Base-by-base conservation (phyloP, 1,140 invertebrate species). In the Leptinotarsa lineolata region DNA sequence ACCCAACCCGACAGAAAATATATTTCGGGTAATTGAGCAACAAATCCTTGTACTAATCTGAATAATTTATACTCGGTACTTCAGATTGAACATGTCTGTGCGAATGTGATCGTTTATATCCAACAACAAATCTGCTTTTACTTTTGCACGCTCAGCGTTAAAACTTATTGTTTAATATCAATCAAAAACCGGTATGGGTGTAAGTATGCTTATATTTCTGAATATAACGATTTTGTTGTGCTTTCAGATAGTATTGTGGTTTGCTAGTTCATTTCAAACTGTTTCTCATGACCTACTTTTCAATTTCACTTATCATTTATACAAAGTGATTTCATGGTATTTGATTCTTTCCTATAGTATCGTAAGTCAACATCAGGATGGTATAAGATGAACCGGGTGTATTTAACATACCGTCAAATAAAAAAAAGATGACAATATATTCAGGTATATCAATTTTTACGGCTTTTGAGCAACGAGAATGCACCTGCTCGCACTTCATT, bases 281-380 rank as follows among this genome's bases (percentile, higher is more conserved):
- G 48, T 54, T 54, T 54, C 48, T 54, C 48, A 54, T 54, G 48
- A 54, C 48, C 48, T 18, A 54, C 48, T 54, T 54, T 18, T 54
- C 48, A 13, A 54, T 3, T 54, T 3, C 48, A 54, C 13, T 54
- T 18, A 54, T 18, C 48, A 16, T 54, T 18, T 16, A 18, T 15
- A 18, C 15, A 15, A 13, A 18, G 48, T 54, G 15, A 18, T 54
- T 54, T 15, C 4, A 54, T 54, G 15, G 48, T 54, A 16, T 54
- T 54, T 18, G 0, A 39, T 39, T 39, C 8, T 8, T 39, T 39
- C 8, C 2, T 39, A 0, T 39, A 8, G 30, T 30, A 11, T 30
- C 30, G 24, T 30, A 39, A 39, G 30, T 39, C 30, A 39, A 39
- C 30, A 2, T 6, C 2, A 39, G 30, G 30, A 39, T 11, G 8